Conservation (phyloP, 1,140 invertebrate species). For the Carcinoscorpius rotundicauda region DNA sequence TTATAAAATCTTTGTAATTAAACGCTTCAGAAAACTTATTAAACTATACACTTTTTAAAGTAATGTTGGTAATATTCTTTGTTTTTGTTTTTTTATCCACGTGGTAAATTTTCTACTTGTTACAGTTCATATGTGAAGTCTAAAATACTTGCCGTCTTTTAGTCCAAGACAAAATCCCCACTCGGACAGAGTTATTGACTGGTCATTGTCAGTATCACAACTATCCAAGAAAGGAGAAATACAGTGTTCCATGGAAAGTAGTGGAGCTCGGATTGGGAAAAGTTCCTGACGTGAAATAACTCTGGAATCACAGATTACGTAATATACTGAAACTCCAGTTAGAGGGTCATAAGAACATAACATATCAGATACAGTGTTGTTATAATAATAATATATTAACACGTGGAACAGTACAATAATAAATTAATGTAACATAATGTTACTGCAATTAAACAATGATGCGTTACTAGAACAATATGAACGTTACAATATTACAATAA, state of each 20-base stretch:
- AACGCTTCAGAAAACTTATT: no score
- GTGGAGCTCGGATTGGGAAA: constrained; percentile 85
- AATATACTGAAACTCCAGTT: no score
- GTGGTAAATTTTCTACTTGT: constrained; percentile 1
- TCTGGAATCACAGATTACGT: constrained; percentile 21
- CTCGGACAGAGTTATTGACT: constrained; percentile 70
- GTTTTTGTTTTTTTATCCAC: neutral
- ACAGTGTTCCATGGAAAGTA: constrained; percentile 85
- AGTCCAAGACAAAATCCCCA: constrained; percentile 85
- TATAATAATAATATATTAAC: no score
- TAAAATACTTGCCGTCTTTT: constrained; percentile 43
- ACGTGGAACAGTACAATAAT: no score
- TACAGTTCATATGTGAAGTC: neutral
- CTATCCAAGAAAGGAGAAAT: constrained; percentile 84
- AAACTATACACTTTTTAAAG: neutral
- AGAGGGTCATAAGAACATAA: no score
- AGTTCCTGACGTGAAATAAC: constrained; percentile 82
- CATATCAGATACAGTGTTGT: no score
- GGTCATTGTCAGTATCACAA: constrained; percentile 75
- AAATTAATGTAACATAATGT: no score
- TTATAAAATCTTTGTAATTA: no score
- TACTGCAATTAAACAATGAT: no score
- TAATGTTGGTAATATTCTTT: neutral
- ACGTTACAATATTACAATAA: no score
- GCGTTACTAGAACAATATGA: no score